A percentile compares a stretch with the other conserved stretches of the same genome.
phyloP scores from a whole-genome alignment of 2,888 invertebrate genomes.

The Muschampia plurimacula region DNA sequence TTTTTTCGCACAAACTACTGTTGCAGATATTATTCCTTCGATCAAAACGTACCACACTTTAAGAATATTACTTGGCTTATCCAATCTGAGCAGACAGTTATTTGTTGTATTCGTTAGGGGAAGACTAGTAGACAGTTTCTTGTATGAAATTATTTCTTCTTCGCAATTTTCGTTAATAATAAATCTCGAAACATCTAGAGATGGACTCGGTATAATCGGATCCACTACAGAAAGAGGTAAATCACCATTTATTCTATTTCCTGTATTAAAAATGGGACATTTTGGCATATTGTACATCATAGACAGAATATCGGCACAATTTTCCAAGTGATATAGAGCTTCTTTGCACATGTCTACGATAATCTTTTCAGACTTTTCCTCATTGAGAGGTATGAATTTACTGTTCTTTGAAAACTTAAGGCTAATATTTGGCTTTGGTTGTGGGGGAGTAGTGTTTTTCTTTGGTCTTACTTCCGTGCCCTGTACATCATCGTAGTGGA shows the following conservation, averaged over 20 bases:
- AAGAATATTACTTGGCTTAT: slow-evolving; percentile 92
- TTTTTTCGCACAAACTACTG: slow-evolving; percentile 94
- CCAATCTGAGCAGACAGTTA: slow-evolving; percentile 88
- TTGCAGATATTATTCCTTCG: slow-evolving; percentile 93
- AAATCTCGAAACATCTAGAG: slow-evolving; percentile 89
- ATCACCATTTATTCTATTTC: slow-evolving; percentile 92
- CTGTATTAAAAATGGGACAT: slow-evolving; percentile 96
- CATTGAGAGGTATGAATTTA: slow-evolving; percentile 77
- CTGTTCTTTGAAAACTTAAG: slow-evolving; percentile 79
- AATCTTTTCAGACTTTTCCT: slow-evolving; percentile 79
- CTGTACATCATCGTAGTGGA: slow-evolving; percentile 85
- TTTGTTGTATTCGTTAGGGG: slow-evolving; percentile 79
- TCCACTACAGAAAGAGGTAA: slow-evolving; percentile 93
- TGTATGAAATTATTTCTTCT: slow-evolving; percentile 88
- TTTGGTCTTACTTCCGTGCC: slow-evolving; percentile 76
- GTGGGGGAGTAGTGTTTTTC: slow-evolving; percentile 62
- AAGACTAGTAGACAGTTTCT: slow-evolving; percentile 84
- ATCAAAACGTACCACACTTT: slow-evolving; percentile 96
- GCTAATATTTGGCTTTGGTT: slow-evolving; percentile 71
- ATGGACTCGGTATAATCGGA: slow-evolving; percentile 91
- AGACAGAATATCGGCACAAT: slow-evolving; percentile 94
- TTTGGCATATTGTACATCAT: slow-evolving; percentile 98
- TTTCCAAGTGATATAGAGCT: slow-evolving; percentile 93
- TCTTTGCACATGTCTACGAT: slow-evolving; percentile 89
- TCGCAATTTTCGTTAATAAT: slow-evolving; percentile 88